A percentile compares a stretch with the other conserved stretches of the same genome.
These are phyloP conservation scores for Steatocranus sp. DNA, from an alignment of 2,797 vertebrate genomes.

Conservation along the genomic window DNA sequence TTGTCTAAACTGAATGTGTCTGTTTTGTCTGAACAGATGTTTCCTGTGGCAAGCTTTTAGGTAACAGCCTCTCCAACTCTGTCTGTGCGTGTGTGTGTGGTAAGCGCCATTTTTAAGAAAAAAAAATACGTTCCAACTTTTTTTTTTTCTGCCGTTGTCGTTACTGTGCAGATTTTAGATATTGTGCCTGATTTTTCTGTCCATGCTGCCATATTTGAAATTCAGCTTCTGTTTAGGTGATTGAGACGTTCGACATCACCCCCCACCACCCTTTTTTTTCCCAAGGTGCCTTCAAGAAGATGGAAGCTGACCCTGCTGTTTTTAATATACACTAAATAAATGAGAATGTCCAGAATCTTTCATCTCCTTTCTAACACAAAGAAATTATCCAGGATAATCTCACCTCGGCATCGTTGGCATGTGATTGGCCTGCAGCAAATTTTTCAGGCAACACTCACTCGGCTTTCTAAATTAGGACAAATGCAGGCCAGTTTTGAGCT, in stretches of 20 bases:
- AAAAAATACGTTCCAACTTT: not conserved
- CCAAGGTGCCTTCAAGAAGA: not conserved
- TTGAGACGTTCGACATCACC: not conserved
- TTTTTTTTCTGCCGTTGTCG: not conserved
- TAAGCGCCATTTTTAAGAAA: not conserved
- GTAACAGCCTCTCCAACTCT: slow-evolving; percentile 46
- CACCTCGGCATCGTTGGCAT: not conserved
- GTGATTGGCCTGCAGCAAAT: not conserved
- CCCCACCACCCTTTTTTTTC: not conserved
- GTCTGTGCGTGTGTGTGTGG: not conserved
- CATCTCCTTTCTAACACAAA: not conserved
- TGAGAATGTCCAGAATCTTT: not conserved
- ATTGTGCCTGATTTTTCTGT: not conserved
- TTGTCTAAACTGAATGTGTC: slow-evolving; percentile 58
- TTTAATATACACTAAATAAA: not conserved
- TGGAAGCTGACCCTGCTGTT: not conserved
- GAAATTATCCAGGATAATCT: not conserved
- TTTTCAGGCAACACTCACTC: not conserved
- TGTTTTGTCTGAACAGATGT: slow-evolving; percentile 68
- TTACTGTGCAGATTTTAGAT: not conserved
- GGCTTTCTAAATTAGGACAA: not conserved
- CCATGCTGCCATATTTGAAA: not conserved
- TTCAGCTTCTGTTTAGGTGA: not conserved
- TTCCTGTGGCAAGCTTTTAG: slow-evolving; percentile 66
- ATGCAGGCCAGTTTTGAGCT: not conserved